Base-by-base conservation (phyloP, 2,888 invertebrate genomes). In the Tipula vernalis region DNA sequence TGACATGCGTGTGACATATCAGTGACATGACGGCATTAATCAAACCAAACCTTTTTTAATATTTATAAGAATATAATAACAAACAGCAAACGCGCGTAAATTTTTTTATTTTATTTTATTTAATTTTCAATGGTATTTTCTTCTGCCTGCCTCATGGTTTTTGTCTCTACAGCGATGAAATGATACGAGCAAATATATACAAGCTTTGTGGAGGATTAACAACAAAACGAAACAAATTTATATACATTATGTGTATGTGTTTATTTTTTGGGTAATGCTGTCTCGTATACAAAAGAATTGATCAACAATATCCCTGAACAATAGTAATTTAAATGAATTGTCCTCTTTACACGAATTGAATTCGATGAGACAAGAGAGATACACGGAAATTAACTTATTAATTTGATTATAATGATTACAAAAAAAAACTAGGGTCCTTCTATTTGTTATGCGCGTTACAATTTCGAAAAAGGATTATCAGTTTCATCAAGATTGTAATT, bases 1-100 rank as follows among this genome's bases (percentile, higher is more conserved):
- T 91, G 91, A 91, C 91, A 91, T 91, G 91, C 91, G 90, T 91
- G 91, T 91, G 91, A 91, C 91, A 91, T 91, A 91, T 91, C 91
- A 91, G 91, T 91, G 91, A 91, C 91, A 91, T 87, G 91, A 90
- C 90, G 91, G 91, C 91, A 91, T 91, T 91, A 91, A 91, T 91
- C 91, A 91, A 91, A 91, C 71, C 84, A 84, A 84, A 84, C 84
- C 84, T 84, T 84, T 84, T 84, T 84, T 39, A 39, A 39, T 84
- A 84, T 84, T 84, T 84, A 41, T 84, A 39, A 39, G 36, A 39
- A 39, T 84, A 41, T 84, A 39, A 41, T 84, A 39, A 39, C 84
- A 39, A 84, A 84, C 41, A 84, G 84, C 84, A 41, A 84, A 84
- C 84, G 36, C 84, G 84, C 84, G 84, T 84, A 84, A 84, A 84